Evolutionary conservation across 1,140 invertebrate species (phyloP).

Genomic region (Camponotus pennsylvanicus): DNA sequence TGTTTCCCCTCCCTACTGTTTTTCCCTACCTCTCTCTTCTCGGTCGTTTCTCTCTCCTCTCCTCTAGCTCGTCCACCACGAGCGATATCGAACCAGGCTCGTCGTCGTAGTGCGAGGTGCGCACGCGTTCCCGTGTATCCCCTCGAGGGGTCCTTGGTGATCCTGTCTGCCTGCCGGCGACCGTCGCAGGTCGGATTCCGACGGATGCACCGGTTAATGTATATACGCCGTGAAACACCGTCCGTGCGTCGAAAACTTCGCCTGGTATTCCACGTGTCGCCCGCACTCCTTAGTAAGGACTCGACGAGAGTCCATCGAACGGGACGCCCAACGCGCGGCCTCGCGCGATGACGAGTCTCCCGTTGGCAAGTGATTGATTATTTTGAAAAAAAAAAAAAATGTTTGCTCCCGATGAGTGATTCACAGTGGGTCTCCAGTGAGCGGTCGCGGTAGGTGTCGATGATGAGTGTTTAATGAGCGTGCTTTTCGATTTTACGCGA

Average conservation of each 20-base stretch:
- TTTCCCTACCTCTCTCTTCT: conserved; percentile 13
- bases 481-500: not conserved
- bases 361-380: not conserved
- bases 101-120: conserved; percentile 55
- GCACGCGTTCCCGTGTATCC: conserved; percentile 42
- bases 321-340: not conserved
- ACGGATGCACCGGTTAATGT: conserved; percentile 6
- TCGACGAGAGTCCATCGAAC: not conserved
- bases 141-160: conserved; percentile 37
- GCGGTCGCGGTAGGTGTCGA: not conserved
- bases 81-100: conserved; percentile 52
- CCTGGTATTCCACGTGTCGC: not conserved
- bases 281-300: not conserved
- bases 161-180: conserved; percentile 44
- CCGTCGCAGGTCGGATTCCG: conserved; percentile 31
- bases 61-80: conserved; percentile 18
- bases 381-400: not conserved
- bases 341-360: not conserved
- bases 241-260: not conserved
- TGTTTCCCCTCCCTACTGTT: conserved; percentile 37
- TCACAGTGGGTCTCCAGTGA: not conserved
- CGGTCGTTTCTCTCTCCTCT: conserved; percentile 32
- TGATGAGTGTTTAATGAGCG: not conserved
- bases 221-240: not conserved
- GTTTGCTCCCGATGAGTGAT: not conserved